Evolutionary conservation across 1,140 invertebrate genomes (phyloP).

Genomic region (Paralvinella palmiformis): DNA sequence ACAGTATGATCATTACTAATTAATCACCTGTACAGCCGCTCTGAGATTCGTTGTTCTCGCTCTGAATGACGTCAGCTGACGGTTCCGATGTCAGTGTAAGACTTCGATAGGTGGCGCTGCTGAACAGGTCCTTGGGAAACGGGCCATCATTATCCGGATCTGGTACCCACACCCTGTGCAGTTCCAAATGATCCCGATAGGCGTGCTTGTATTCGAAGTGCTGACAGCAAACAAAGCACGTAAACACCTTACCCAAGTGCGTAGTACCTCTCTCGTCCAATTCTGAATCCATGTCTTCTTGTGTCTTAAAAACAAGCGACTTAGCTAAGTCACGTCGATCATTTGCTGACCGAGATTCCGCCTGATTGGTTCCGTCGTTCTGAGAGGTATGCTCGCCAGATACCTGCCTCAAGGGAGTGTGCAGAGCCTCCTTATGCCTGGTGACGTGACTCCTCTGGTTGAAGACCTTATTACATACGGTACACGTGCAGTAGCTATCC

Average conservation of each 20-base stretch:
- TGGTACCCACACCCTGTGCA: conserved; percentile 11
- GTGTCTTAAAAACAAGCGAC: background rate
- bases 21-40: too few relatives aligned
- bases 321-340: background rate
- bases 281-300: background rate
- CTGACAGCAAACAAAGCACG: conserved; percentile 14
- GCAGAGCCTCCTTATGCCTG: conserved; percentile 2
- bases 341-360: background rate
- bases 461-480: conserved; percentile 3
- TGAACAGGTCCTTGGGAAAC: background rate
- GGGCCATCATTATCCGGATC: background rate
- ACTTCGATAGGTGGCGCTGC: background rate
- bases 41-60: too few relatives aligned
- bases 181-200: conserved; percentile 1
- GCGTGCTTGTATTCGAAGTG: background rate
- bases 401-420: background rate
- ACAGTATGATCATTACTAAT: too few relatives aligned
- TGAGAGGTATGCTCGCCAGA: background rate
- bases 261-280: background rate
- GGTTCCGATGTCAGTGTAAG: too few relatives aligned
- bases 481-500: background rate
- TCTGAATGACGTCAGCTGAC: too few relatives aligned
- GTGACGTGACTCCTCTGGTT: background rate
- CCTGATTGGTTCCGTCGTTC: background rate
- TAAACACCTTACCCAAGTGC: background rate